phyloP scores from a whole-genome alignment of 2,113 vertebrate species.

The Semnornis frantzii region DNA sequence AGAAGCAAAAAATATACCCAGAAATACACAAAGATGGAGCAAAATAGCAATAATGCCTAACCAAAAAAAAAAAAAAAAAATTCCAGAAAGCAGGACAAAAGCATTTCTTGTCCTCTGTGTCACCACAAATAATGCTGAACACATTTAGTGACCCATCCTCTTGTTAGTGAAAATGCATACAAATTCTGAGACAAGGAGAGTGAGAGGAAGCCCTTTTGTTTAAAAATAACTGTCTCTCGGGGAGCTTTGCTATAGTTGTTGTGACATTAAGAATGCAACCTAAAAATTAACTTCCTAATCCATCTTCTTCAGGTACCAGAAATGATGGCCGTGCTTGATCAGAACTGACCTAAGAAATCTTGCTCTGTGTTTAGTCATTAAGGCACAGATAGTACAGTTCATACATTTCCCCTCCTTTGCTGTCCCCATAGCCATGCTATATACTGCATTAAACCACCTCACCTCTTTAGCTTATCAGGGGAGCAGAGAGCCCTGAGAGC shows the following conservation, averaged over 20 bases:
- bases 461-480: not conserved
- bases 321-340: not conserved
- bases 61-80: not conserved
- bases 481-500: not conserved
- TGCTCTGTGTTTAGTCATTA: not conserved
- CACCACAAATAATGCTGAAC: not conserved
- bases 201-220: not conserved
- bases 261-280: not conserved
- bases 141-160: not conserved
- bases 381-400: fast-evolving
- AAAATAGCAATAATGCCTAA: not conserved
- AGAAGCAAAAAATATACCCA: not conserved
- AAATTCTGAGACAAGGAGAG: not conserved
- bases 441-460: not conserved
- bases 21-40: not conserved
- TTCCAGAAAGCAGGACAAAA: not conserved
- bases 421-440: not conserved
- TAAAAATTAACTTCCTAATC: not conserved
- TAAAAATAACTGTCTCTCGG: not conserved
- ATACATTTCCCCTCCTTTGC: not conserved
- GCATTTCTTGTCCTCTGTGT: not conserved
- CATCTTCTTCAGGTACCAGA: not conserved
- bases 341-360: not conserved
- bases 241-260: not conserved
- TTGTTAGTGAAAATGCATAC: not conserved